Evolutionary conservation across 2,888 invertebrate species (phyloP).

Genomic region (Calephelis perditalis): DNA sequence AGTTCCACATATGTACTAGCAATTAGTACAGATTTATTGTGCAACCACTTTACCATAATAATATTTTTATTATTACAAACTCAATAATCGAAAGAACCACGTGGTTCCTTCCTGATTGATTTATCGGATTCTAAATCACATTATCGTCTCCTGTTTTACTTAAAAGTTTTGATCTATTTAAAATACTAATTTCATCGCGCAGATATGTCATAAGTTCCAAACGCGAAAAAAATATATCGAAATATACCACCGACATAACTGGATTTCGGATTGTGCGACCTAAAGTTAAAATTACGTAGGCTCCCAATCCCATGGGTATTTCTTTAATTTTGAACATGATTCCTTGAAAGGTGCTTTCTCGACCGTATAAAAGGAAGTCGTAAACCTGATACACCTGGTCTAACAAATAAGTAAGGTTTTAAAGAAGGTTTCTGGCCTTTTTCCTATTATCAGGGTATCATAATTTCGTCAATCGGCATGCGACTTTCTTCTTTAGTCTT

Average conservation of each 20-base stretch:
- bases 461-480: too few species aligned
- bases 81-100: slow-evolving; percentile 21
- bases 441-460: slow-evolving; percentile 28
- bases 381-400: slow-evolving; percentile 14
- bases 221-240: slow-evolving; percentile 28
- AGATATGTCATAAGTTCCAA: slow-evolving; percentile 15
- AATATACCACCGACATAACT: slow-evolving; percentile 21
- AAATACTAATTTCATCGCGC: slow-evolving; percentile 19
- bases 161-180: slow-evolving; percentile 24
- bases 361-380: slow-evolving; percentile 33
- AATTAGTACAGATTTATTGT: too few species aligned
- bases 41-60: slow-evolving; percentile 25
- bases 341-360: slow-evolving; percentile 26
- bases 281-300: slow-evolving; percentile 31
- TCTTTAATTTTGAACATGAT: slow-evolving; percentile 19
- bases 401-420: slow-evolving; percentile 26
- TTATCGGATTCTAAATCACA: slow-evolving; percentile 23
- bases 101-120: slow-evolving; percentile 22
- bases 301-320: slow-evolving; percentile 29
- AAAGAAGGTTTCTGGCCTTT: slow-evolving; percentile 30
- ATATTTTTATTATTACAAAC: slow-evolving; percentile 26
- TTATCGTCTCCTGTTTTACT: slow-evolving; percentile 24
- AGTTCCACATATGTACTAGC: too few species aligned
- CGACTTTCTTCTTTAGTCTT: too few species aligned
- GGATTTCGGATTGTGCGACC: slow-evolving; percentile 26